Evolutionary conservation across 30 jellyfish, hydroid and myxozoan species (phyloP).

Genomic region (Sanderia malayensis): DNA sequence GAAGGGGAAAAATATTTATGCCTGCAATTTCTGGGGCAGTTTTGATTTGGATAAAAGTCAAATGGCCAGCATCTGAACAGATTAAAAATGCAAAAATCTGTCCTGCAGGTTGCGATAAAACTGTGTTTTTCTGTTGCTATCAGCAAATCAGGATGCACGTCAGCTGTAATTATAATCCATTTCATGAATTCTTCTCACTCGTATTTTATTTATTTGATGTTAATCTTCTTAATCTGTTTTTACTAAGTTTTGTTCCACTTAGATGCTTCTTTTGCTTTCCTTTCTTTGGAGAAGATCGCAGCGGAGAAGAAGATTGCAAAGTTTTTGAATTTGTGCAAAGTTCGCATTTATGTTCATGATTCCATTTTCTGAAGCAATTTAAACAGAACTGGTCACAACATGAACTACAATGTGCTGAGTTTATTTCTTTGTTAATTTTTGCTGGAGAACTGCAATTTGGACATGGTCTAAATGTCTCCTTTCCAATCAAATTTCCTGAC

Average conservation of each 20-base stretch:
- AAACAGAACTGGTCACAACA: slow-evolving; percentile 40
- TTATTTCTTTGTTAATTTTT: slow-evolving; percentile 7
- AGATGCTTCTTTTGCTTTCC: slow-evolving; percentile 5
- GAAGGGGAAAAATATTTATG: too few species aligned
- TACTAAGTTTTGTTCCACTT: slow-evolving; percentile 40
- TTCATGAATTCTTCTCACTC: too few species aligned
- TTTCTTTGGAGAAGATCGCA: neutral
- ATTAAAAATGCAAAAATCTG: too few species aligned
- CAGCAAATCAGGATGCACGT: too few species aligned
- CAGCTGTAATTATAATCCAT: too few species aligned
- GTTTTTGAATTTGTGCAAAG: slow-evolving; percentile 5
- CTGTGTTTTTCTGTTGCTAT: too few species aligned
- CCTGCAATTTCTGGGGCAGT: too few species aligned
- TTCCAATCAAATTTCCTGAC: neutral
- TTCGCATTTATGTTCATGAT: slow-evolving; percentile 14
- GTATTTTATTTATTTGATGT: too few species aligned
- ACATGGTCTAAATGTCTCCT: slow-evolving; percentile 21
- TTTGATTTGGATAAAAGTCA: too few species aligned
- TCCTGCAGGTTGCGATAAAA: neutral
- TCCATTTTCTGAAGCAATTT: slow-evolving; percentile 25
- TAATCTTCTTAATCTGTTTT: slow-evolving; percentile 41
- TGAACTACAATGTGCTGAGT: slow-evolving; percentile 12
- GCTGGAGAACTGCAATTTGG: slow-evolving; percentile 61
- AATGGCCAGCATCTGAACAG: slow-evolving; percentile 1
- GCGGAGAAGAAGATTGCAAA: too few species aligned